A percentile compares a stretch with the other conserved stretches of the same genome.
Conservation (phyloP, 2,797 vertebrate species). For the Lates japonicus region DNA sequence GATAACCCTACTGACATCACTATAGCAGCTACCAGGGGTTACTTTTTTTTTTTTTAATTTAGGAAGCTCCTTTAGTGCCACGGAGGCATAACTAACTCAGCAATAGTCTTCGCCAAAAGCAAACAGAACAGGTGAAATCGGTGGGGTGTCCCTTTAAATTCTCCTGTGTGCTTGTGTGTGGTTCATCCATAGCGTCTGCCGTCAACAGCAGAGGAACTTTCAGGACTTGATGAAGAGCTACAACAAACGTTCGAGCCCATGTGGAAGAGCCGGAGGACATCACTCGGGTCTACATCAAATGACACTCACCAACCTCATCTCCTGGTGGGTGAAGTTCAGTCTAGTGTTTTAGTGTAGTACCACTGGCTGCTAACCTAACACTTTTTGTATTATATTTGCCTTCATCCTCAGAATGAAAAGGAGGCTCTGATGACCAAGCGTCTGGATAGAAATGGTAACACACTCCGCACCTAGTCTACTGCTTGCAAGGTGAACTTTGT, state of each 20-base stretch:
- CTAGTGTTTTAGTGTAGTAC: neutral
- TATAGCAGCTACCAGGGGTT: too few species aligned
- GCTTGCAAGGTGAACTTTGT: neutral
- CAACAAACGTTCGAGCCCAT: slow-evolving; percentile 90
- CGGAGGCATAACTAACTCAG: too few species aligned
- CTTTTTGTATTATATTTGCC: slow-evolving; percentile 1
- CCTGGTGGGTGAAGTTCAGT: slow-evolving; percentile 88
- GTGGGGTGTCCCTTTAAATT: too few species aligned
- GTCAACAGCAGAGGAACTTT: slow-evolving; percentile 91
- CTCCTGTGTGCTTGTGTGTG: slow-evolving; percentile 1
- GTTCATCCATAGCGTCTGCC: slow-evolving; percentile 54
- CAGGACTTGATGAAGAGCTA: slow-evolving; percentile 92
- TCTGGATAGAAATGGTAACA: slow-evolving; percentile 97
- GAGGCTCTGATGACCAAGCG: slow-evolving; percentile 94
- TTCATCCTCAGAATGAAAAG: slow-evolving; percentile 90
- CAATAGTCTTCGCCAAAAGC: too few species aligned
- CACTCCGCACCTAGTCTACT: neutral
- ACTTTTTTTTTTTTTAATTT: neutral
- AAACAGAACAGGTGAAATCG: neutral
- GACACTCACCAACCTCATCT: slow-evolving; percentile 98
- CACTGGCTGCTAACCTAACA: neutral
- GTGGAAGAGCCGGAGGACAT: slow-evolving; percentile 82
- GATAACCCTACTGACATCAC: neutral
- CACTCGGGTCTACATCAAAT: slow-evolving; percentile 93
- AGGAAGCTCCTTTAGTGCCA: neutral